Base-by-base conservation (phyloP, 2,113 vertebrate genomes). In the Thryonomys swinderianus region DNA sequence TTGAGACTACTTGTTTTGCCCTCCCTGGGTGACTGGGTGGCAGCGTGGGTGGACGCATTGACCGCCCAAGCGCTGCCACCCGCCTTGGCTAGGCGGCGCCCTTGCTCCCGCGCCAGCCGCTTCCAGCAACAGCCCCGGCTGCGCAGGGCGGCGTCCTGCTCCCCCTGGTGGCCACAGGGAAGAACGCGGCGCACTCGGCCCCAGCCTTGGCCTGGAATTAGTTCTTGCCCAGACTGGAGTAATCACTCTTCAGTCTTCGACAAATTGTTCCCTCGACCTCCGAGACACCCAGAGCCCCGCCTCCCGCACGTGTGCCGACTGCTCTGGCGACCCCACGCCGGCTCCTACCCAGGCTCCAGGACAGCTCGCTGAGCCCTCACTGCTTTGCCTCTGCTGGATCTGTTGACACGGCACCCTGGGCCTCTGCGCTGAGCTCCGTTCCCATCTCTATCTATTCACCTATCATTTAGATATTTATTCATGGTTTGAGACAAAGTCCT, bases 61-160 rank as follows among this genome's bases (percentile, higher is more conserved):
- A n/a, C 25, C 71, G 69, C 34, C 30, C 30, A 57, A 62, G 34
- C 16, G n/a, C 67, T 69, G 21, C 34, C 34, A 67, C 34, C 32
- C 34, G 64, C 34, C 66, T 37, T n/a, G 0, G 34, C 40, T 2
- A 12, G 18, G 21, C 16, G 20, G n/a, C 7, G n/a, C 7, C 23
- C 27, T 30, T 1, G 57, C 37, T 25, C 40, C 21, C 6, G 4
- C 48, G 7, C 3, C 5, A 20, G 18, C 42, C 40, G 55, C 62
- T 21, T 85, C 13, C 11, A 5, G 16, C 3, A 86, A 76, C 61
- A 0, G 5, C 0, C 17, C 11, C 0, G 10, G 37, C 21, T 0
- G 32, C 64, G 45, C 73, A 32, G 67, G 92, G 61, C 23, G 42
- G 34, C 62, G 67, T 91, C 96, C 96, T 96, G 91, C 96, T 94